These are phyloP conservation scores for Drosophila tristis DNA, from an alignment of 1,140 invertebrate genomes.

Conservation along the genomic window DNA sequence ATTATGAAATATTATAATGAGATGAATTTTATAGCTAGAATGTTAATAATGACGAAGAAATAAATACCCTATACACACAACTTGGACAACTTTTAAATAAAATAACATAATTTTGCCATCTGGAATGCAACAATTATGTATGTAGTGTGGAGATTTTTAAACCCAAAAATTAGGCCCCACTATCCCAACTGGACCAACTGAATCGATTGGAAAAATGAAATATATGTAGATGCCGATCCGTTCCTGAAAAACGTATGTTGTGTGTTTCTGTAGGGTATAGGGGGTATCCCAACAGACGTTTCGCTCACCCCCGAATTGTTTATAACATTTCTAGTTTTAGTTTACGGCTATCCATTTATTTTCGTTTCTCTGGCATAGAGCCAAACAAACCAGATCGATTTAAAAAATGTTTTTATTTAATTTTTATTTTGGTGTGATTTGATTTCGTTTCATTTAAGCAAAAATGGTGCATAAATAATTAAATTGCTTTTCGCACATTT, in stretches of 20 bases:
- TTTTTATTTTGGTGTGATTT: conserved; percentile 31
- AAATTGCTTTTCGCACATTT: conserved; percentile 74
- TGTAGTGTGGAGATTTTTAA: too few species aligned
- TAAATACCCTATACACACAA: too few species aligned
- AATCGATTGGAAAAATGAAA: too few species aligned
- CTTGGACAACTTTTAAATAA: too few species aligned
- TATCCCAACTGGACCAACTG: too few species aligned
- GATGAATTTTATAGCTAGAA: conserved; percentile 5
- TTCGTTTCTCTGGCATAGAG: conserved; percentile 45
- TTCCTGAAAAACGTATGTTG: too few species aligned
- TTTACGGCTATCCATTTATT: conserved; percentile 54
- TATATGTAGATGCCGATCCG: too few species aligned
- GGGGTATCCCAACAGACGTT: conserved; percentile 6
- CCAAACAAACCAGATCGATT: conserved; percentile 69
- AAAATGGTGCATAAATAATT: conserved; percentile 75
- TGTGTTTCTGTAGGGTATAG: background rate
- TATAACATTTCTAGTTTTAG: conserved; percentile 44
- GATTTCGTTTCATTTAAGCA: conserved; percentile 35
- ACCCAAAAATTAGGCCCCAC: too few species aligned
- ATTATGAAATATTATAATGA: background rate
- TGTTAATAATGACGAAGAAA: too few species aligned
- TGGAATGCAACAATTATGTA: too few species aligned
- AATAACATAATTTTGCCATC: too few species aligned
- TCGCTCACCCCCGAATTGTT: conserved; percentile 39
- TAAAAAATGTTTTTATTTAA: conserved; percentile 48